Base-by-base conservation (phyloP, 2,888 invertebrate species). In the Sinhomidia bicolor region DNA sequence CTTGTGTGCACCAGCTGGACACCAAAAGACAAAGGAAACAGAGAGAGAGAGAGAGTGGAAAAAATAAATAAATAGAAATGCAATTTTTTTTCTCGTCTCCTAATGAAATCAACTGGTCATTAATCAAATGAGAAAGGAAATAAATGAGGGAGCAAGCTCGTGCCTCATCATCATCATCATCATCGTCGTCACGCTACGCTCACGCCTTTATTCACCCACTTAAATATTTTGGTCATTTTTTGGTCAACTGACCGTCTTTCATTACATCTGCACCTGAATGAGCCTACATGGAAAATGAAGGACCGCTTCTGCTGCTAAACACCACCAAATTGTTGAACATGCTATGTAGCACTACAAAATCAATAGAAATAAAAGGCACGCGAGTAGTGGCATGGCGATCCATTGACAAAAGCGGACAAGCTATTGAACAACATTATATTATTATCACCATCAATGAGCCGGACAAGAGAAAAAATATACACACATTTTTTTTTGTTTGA, bases 171-270 rank as follows among this genome's bases (percentile, higher is more conserved):
- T 20, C 9, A 7, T 2, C 44, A 57, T 29, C 26, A 51, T 51
- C 76, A 26, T 65, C 65, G 17, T 36, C 12, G 41, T 1, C 20
- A 71, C n/a, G n/a, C 23, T 80, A n/a, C n/a, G n/a, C n/a, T n/a
- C 88, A 83, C 88, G 87, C 87, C 87, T 87, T 47, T 36, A 60
- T 71, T 44, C 44, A 32, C 60, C 47, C 51, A 82, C 65, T 87
- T 57, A 74, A 88, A 88, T 88, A 88, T 88, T 88, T 88, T 88
- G 83, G 88, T 83, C 79, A 87, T 57, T 88, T 79, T 32, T 76
- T 88, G 78, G 78, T 78, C 78, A 57, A 62, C 60, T 82, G 9
- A 10, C 17, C n/a, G n/a, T 17, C 62, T 17, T 32, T 65, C 17
- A 36, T 36, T 29, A 32, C 47, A 74, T 74, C 54, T 54, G 54